These are phyloP conservation scores for Casuarius casuarius DNA, from an alignment of 2,113 vertebrate genomes.

Conservation along the genomic window DNA sequence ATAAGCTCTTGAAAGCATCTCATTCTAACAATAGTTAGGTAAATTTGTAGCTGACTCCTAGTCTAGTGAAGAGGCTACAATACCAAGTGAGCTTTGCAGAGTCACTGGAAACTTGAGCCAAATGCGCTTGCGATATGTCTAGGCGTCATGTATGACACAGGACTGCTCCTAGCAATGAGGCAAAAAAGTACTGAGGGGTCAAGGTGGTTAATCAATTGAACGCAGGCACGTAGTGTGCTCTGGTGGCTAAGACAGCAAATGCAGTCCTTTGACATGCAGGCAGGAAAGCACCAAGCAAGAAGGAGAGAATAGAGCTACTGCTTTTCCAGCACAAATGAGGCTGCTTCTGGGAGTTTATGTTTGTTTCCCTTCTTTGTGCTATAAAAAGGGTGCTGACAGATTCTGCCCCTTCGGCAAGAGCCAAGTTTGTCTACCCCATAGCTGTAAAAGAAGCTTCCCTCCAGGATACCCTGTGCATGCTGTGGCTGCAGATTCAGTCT, in stretches of 20 bases:
- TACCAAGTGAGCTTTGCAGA: not conserved
- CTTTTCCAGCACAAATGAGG: not conserved
- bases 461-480: not conserved
- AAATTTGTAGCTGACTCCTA: not conserved
- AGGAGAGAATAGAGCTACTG: not conserved
- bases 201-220: constrained; percentile 15
- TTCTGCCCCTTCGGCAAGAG: not conserved
- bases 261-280: not conserved
- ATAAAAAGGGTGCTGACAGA: not conserved
- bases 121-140: not conserved
- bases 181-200: not conserved
- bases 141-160: not conserved
- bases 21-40: not conserved
- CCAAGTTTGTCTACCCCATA: not conserved
- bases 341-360: not conserved
- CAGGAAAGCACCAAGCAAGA: not conserved
- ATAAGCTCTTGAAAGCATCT: not conserved
- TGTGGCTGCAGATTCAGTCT: not conserved
- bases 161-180: not conserved
- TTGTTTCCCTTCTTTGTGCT: not conserved
- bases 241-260: constrained; percentile 50
- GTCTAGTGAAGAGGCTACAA: not conserved
- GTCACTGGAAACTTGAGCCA: not conserved
- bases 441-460: not conserved
- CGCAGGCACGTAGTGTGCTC: constrained; percentile 46